Evolutionary conservation across 2,888 invertebrate genomes (phyloP).

Genomic region (Chymomyza procnemis): DNA sequence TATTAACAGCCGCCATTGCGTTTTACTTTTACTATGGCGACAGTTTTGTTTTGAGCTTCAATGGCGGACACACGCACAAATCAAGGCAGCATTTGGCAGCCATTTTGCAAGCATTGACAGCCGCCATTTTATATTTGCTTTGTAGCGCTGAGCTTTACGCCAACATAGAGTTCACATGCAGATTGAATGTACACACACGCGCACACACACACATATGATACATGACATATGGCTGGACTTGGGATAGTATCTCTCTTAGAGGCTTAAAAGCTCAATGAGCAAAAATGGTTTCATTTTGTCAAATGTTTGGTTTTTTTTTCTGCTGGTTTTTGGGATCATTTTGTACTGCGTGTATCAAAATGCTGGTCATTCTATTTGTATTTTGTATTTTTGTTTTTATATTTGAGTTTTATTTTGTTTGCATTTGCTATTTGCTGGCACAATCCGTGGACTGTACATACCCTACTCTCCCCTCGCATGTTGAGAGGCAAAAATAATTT

Average conservation of each 20-base stretch:
- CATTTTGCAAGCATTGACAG: slow-evolving; percentile 14
- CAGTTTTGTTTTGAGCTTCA: background rate
- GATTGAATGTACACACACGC: background rate
- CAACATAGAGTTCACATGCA: slow-evolving; percentile 18
- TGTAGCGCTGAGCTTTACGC: slow-evolving; percentile 11
- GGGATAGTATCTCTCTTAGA: slow-evolving; percentile 30
- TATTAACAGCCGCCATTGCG: background rate
- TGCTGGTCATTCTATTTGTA: slow-evolving; percentile 13
- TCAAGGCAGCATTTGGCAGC: background rate
- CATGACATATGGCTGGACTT: slow-evolving; percentile 32
- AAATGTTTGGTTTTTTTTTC: slow-evolving; percentile 29
- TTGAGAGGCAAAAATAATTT: slow-evolving; percentile 53
- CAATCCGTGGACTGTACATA: background rate
- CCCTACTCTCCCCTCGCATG: background rate
- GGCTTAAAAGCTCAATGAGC: slow-evolving; percentile 64
- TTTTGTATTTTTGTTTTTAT: slow-evolving; percentile 27
- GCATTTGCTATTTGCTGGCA: slow-evolving; percentile 30
- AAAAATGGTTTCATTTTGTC: slow-evolving; percentile 59
- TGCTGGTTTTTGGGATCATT: slow-evolving; percentile 16
- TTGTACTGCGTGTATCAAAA: background rate
- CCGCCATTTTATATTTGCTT: slow-evolving; percentile 37
- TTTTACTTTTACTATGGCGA: background rate
- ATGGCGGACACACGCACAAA: background rate
- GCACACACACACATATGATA: slow-evolving; percentile 22
- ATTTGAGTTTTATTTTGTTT: slow-evolving; percentile 23